Conservation (phyloP, 2,113 vertebrate genomes). For the Gracilinanus agilis region DNA sequence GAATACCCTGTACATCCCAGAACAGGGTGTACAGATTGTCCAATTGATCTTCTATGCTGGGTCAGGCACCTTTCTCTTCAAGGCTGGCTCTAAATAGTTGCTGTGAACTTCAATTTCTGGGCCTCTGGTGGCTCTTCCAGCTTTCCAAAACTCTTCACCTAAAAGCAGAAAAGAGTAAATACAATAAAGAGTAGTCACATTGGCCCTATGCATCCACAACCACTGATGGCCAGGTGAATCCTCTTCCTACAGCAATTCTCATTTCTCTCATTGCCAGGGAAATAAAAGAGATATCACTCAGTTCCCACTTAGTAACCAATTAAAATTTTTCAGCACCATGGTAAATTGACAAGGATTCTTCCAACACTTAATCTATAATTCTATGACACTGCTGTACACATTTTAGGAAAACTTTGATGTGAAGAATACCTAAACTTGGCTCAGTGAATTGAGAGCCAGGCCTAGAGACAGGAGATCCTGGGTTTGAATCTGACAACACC, state of each 20-base stretch:
- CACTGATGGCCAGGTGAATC: background rate
- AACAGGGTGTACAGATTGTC: background rate
- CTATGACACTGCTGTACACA: background rate
- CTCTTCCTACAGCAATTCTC: background rate
- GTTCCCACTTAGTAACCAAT: background rate
- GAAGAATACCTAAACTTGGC: background rate
- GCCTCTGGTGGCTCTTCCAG: background rate
- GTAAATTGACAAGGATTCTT: background rate
- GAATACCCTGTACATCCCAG: too few relatives aligned
- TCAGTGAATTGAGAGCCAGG: too few relatives aligned
- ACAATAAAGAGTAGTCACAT: background rate
- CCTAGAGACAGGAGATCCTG: too few relatives aligned
- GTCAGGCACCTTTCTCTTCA: background rate
- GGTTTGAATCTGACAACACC: too few relatives aligned
- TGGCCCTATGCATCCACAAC: background rate
- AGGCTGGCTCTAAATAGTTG: background rate
- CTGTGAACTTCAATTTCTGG: background rate
- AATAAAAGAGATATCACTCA: background rate
- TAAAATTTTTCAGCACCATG: background rate
- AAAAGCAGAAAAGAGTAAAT: background rate
- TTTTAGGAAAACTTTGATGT: background rate
- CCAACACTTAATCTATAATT: background rate
- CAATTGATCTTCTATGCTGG: background rate
- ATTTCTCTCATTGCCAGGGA: background rate
- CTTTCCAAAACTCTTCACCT: background rate